Evolutionary conservation across 2,888 invertebrate species (phyloP).

Genomic region (Drosophila ustulata): DNA sequence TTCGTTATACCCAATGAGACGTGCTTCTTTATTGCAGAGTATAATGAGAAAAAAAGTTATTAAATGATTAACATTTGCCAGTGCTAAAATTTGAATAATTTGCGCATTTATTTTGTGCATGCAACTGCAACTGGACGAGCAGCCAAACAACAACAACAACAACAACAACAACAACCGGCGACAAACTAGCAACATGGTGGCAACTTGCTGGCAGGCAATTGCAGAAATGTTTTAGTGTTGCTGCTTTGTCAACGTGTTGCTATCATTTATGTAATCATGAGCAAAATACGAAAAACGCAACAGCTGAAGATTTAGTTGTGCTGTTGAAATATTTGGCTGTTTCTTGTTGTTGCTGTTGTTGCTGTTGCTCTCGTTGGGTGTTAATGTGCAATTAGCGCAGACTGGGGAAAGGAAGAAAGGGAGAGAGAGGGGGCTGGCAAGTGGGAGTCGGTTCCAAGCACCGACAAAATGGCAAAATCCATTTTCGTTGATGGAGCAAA

Average conservation of each 20-base stretch:
- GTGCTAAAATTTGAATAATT: conserved; percentile 9
- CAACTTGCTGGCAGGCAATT: conserved; percentile 16
- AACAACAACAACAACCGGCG: conserved; percentile 4
- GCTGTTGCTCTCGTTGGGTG: conserved; percentile 42
- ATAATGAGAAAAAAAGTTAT: conserved; percentile 52
- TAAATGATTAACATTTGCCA: conserved; percentile 57
- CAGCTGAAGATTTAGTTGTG: conserved; percentile 57
- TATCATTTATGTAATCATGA: conserved; percentile 71
- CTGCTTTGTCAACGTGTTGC: conserved; percentile 56
- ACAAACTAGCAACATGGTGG: conserved; percentile 13
- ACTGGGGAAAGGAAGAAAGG: neutral
- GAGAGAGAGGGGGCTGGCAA: neutral
- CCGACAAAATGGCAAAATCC: conserved; percentile 31
- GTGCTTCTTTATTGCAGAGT: neutral
- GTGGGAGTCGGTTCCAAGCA: conserved; percentile 18
- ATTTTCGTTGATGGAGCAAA: conserved; percentile 42
- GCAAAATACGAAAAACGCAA: conserved; percentile 23
- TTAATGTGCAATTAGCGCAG: conserved; percentile 71
- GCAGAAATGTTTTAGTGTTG: conserved; percentile 29
- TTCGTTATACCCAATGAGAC: neutral
- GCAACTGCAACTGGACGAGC: conserved; percentile 22
- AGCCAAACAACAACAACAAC: conserved; percentile 16
- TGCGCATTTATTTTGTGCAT: neutral
- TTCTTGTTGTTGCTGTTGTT: conserved; percentile 10
- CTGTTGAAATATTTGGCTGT: conserved; percentile 57